These are phyloP conservation scores for Parauchenoglanis punctatus DNA, from an alignment of 2,797 vertebrate genomes.

Conservation along the genomic window DNA sequence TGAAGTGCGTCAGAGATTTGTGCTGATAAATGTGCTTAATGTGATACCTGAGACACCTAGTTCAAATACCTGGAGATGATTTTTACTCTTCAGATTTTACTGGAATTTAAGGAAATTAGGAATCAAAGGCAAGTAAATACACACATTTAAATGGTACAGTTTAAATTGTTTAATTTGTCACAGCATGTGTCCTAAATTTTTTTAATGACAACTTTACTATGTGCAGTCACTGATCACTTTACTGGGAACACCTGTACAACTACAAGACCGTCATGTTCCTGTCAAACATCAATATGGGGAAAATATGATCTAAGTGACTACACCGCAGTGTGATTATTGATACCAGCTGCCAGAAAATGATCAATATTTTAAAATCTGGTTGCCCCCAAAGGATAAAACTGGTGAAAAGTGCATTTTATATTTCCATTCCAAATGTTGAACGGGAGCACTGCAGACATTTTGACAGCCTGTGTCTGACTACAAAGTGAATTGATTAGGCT, in stretches of 20 bases:
- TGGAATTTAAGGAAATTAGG: neutral
- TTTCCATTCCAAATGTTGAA: neutral
- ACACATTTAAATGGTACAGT: too few species aligned
- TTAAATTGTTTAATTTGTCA: neutral
- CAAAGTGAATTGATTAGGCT: neutral
- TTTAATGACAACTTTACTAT: neutral
- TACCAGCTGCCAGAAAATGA: neutral
- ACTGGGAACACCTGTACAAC: neutral
- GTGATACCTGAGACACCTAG: neutral
- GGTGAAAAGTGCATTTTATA: neutral
- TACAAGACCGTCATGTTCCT: neutral
- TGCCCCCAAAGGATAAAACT: neutral
- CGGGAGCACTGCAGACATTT: neutral
- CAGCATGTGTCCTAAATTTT: neutral
- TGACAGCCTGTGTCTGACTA: neutral
- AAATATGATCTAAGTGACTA: neutral
- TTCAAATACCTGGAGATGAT: neutral
- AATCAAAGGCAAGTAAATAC: neutral
- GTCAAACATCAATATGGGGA: neutral
- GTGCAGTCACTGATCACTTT: neutral
- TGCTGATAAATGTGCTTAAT: neutral
- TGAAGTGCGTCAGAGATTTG: neutral
- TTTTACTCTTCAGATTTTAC: neutral
- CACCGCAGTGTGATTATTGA: neutral
- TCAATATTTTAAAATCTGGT: neutral